phyloP scores from a whole-genome alignment of 2,797 vertebrate species.

The Coluber constrictor region DNA sequence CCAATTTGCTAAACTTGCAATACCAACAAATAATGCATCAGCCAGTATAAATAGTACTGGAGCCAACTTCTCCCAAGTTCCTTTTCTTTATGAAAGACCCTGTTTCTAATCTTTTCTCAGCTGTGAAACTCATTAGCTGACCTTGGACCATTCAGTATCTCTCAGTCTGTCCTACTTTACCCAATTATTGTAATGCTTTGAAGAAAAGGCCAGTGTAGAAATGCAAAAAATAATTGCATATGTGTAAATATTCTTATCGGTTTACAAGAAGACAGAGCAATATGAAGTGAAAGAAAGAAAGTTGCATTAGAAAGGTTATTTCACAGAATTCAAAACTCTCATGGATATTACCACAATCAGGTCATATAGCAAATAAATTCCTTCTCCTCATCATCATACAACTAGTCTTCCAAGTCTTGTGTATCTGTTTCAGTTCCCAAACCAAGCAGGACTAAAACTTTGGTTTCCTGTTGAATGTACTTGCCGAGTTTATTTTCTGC shows the following conservation, averaged over 20 bases:
- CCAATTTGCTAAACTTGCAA: neutral
- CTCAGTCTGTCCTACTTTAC: neutral
- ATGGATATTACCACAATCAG: neutral
- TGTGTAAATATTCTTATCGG: neutral
- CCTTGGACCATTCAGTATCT: neutral
- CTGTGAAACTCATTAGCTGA: neutral
- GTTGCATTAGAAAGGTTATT: neutral
- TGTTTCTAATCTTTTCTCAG: neutral
- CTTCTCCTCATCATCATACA: neutral
- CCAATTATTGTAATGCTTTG: neutral
- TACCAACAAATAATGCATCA: neutral
- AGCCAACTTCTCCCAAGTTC: neutral
- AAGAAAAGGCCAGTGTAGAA: neutral
- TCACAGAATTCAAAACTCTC: neutral
- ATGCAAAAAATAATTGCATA: neutral
- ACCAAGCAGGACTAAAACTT: neutral
- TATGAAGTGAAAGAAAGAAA: neutral
- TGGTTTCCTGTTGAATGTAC: neutral
- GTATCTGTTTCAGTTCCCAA: neutral
- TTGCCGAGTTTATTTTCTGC: neutral
- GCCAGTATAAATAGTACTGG: neutral
- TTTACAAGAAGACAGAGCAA: neutral
- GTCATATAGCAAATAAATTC: neutral
- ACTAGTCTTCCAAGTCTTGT: neutral
- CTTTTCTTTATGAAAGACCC: neutral